Conservation (phyloP, 2,113 vertebrate species). For the Pomatorhinus ruficollis region DNA sequence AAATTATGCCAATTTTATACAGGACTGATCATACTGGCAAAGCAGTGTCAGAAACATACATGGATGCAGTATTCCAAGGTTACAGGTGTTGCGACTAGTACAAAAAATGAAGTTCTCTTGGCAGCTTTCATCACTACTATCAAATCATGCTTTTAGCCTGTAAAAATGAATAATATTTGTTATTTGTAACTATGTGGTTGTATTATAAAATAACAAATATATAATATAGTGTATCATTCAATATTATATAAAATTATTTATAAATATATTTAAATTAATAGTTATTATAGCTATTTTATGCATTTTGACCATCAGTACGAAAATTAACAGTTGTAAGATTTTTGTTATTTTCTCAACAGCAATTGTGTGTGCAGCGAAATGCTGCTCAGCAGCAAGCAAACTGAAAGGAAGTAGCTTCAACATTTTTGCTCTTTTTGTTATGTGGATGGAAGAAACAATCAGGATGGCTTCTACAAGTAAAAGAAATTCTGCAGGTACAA, state of each 20-base stretch:
- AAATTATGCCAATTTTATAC: not conserved
- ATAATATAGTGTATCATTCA: not conserved
- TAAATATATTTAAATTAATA: not conserved
- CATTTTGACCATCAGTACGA: not conserved
- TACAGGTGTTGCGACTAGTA: not conserved
- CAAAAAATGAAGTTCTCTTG: not conserved
- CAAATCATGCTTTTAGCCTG: not conserved
- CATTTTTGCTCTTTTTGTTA: not conserved
- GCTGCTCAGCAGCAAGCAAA: not conserved
- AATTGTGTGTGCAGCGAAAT: not conserved
- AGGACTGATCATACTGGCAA: not conserved
- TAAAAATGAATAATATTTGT: not conserved
- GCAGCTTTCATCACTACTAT: not conserved
- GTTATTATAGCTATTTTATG: not conserved
- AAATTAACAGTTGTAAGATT: not conserved
- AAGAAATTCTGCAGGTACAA: slow-evolving; percentile 44
- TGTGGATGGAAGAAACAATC: not conserved
- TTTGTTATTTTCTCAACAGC: slow-evolving; percentile 5
- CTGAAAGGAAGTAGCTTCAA: not conserved
- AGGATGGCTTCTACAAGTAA: slow-evolving; percentile 39
- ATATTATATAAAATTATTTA: not conserved
- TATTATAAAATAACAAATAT: not conserved
- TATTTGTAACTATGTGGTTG: not conserved
- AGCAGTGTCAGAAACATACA: not conserved
- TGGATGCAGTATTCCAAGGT: not conserved